Percentiles rank a stretch among this genome's conserved stretches.
Conservation (phyloP, 1,140 invertebrate genomes). For the Hirudo medicinalis region DNA sequence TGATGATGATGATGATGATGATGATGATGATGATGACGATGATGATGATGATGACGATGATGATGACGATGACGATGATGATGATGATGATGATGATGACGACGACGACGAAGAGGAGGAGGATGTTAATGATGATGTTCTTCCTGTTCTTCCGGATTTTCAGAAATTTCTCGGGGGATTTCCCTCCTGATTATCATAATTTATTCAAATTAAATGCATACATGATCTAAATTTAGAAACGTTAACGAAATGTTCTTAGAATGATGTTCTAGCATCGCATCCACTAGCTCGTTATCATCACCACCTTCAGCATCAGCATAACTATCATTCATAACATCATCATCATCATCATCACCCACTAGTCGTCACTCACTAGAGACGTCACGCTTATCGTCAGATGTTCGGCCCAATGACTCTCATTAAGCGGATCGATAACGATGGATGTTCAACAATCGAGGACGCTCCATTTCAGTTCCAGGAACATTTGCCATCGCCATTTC, state of each 20-base stretch:
- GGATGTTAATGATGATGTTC: no score
- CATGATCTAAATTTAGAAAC: not conserved
- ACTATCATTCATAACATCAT: not conserved
- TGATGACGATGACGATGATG: not conserved
- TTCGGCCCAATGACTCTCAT: no score
- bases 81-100: not conserved
- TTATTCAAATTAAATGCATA: not conserved
- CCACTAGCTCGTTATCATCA: no score
- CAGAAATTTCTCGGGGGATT: not conserved
- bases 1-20: not conserved
- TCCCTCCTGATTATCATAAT: not conserved
- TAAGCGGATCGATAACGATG: no score
- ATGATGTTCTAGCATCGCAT: not conserved
- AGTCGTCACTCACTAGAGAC: not conserved
- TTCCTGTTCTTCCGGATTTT: not conserved
- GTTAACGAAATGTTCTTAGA: not conserved
- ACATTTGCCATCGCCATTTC: not conserved
- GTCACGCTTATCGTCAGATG: no score
- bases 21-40: not conserved
- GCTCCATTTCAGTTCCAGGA: no score
- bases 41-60: constrained; percentile 4
- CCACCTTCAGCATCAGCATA: not conserved
- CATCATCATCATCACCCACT: not conserved
- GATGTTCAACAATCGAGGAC: no score
- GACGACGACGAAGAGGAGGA: not conserved